Percentiles rank a stretch among this genome's conserved stretches.
Conservation (phyloP, 2,113 vertebrate species). For the Pachyramphus minor region DNA sequence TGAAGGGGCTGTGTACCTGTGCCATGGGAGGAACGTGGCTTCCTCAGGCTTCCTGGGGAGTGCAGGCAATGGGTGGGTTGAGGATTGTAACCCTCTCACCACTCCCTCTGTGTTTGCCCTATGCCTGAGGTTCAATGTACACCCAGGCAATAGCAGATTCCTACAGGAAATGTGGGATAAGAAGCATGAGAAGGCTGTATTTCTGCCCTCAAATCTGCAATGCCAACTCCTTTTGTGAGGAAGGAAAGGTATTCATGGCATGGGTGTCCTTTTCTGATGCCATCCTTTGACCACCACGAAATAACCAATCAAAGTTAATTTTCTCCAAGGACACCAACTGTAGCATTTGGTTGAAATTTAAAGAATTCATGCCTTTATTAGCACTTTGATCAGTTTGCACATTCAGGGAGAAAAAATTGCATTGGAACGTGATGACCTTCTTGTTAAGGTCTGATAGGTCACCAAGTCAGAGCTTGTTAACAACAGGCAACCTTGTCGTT, state of each 20-base stretch:
- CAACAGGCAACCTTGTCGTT: neutral
- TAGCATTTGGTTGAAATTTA: neutral
- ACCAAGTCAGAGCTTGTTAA: neutral
- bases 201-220: neutral
- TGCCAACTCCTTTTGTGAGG: neutral
- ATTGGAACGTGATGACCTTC: neutral
- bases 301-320: neutral
- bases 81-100: neutral
- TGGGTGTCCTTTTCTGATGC: neutral
- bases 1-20: accelerated
- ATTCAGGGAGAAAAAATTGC: neutral
- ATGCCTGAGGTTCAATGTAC: neutral
- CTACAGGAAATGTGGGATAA: neutral
- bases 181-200: neutral
- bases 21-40: accelerated
- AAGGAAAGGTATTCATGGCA: neutral
- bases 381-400: neutral
- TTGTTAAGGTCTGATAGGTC: neutral
- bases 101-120: neutral
- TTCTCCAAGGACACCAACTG: neutral
- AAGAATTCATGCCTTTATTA: neutral
- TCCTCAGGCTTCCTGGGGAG: neutral
- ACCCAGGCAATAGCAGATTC: neutral
- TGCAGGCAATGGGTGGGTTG: neutral
- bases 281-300: accelerated